Evolutionary conservation across 2,888 invertebrate species (phyloP), one percentile per base, ranked within the genome.

Genomic region (Autographa pulchrina): DNA sequence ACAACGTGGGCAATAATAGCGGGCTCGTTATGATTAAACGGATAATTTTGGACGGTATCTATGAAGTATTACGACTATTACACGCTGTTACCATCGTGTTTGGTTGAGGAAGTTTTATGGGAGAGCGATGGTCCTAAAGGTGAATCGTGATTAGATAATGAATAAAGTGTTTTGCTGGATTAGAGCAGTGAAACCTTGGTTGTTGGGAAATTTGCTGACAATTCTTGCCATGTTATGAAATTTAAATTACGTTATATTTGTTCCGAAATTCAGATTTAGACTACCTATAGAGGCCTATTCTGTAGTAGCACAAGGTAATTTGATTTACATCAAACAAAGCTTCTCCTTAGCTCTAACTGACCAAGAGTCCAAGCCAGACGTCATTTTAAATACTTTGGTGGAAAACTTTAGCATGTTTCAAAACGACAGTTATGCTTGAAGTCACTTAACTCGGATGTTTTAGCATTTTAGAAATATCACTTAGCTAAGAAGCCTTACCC

Each of bases 11-110:
- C 87, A 80, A 87, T 91, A 91, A 88, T 85, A 75, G 86, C 68
- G 70, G 82, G 76, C 87, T 89, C 84, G 88, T 91, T 91, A 89
- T 90, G 90, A 91, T 90, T 90, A 91, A 90, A 78, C 87, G 89
- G 88, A 89, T 89, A 88, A 90, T 91, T 92, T 91, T 77, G 87
- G 90, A 85, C 81, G 81, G 78, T 85, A 86, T 89, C 87, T 87
- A 85, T 82, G 78, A 83, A 83, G 78, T 86, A 83, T 88, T 85
- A 89, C 81, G 75, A 80, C 85, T 83, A 89, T 89, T 89, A 87
- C 72, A 82, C 60, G 80, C 80, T 76, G 84, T 83, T 84, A 79
- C 72, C 81, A 81, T 78, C 80, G 70, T 70, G 77, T 71, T 70
- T 79, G 72, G 70, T 74, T 59, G 66, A 71, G 65, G 65, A 70